Base-by-base conservation (phyloP, 1,140 invertebrate genomes). In the Steinernema feltiae region DNA sequence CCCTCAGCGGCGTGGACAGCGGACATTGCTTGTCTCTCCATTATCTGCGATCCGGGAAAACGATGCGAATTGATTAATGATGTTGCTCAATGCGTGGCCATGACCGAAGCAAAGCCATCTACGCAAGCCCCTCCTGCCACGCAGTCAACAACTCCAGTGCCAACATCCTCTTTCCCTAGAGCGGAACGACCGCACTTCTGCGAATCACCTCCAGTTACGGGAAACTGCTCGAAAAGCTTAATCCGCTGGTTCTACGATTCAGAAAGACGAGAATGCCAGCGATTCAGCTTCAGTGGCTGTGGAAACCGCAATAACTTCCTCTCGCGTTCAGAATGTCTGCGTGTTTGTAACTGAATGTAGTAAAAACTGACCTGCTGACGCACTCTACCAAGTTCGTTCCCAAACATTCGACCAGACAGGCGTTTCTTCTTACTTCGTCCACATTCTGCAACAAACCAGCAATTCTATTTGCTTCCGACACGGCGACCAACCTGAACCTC, bases 231-330 rank as follows among this genome's bases (percentile, higher is more conserved):
- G n/a, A 46, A 76, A n/a, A 74, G 70, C 12, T 27, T 71, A 69
- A 78, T 78, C 32, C 75, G 75, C 74, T 78, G 77, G 77, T 78
- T 76, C 32, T 78, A 72, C 31, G 77, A 78, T 70, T 72, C 32
- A 15, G 77, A 78, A 76, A 48, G 74, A n/a, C 27, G 71, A 32
- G 72, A 71, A 69, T 78, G 77, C 29, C 73, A 78, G 31, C 35
- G 77, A 46, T 78, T 78, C 35, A 76, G 77, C 32, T 78, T 70
- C 35, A 78, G 77, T 72, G 77, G 77, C 12, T 78, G 77, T 77
- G 77, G 77, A 30, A 78, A 78, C 48, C 69, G 69, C 21, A 78
- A 78, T 27, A 30, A 74, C 27, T 78, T 78, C 32, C 30, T 27
- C n/a, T 69, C 32, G 18, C 18, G 35, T 35, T 71, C 41, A 69